Conservation (phyloP, 2,113 vertebrate genomes). For the Odocoileus hemionus region DNA sequence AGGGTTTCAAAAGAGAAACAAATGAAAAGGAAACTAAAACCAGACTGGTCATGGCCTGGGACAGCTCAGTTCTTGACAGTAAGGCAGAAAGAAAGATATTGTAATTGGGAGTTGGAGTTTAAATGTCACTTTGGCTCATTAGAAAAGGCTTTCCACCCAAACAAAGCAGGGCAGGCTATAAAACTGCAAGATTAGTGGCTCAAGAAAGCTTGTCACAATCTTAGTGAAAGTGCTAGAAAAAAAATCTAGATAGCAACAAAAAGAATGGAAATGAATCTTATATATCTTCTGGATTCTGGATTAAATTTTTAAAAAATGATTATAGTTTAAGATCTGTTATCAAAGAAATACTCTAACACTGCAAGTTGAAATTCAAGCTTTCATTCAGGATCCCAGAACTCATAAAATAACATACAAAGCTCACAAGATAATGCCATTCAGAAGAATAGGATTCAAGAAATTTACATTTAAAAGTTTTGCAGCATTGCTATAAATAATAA, state of each 20-base stretch:
- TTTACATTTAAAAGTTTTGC: not conserved
- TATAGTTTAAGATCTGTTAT: not conserved
- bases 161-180: not conserved
- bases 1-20: not conserved
- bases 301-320: not conserved
- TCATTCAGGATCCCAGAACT: not conserved
- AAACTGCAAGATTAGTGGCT: not conserved
- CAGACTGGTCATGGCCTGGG: not conserved
- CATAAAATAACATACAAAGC: not conserved
- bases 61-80: not conserved
- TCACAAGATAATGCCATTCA: not conserved
- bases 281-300: not conserved
- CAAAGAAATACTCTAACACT: not conserved
- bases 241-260: not conserved
- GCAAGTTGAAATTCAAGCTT: not conserved
- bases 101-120: not conserved
- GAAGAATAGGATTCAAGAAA: not conserved
- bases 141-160: not conserved
- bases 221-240: not conserved
- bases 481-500: not conserved
- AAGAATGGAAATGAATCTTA: not conserved
- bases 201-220: not conserved
- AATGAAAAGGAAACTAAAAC: not conserved
- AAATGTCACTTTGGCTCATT: not conserved
- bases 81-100: not conserved